Evolutionary conservation across 92 coral and sea anemone species (phyloP), one percentile per base, ranked within the genome.

Genomic region (Phenganax subtilis): DNA sequence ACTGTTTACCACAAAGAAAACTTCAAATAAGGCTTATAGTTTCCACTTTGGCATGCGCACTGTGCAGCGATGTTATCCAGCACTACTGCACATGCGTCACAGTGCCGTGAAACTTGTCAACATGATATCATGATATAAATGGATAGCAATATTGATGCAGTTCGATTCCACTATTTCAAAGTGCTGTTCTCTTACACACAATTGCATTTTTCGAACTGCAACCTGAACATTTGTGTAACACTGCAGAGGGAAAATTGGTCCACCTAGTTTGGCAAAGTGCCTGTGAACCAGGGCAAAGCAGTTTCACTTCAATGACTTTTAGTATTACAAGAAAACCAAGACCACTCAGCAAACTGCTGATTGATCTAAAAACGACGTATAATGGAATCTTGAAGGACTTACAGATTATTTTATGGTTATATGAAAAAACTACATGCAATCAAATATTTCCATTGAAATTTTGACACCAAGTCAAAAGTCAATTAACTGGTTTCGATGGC

Each of bases 81-180:
- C 54, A 25, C 37, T 20, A 68, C 73, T 12, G 73, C 73, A 68
- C 73, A 29, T 68, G 53, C 73, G 54, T 30, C 47, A 17, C 70
- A 64, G 70, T 30, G 9, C 6, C 28, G 67, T 28, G 70, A 12
- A 0, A 30, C 70, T 64, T 30, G 27, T 7, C 3, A 30, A 20
- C 70, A 8, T 10, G 10, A 59, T 59, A 6, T 59, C 20, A 28
- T 20, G 27, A 37, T n/a, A 20, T 11, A 12, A 25, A 44, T 4
- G 31, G 54, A 51, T 28, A 12, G 47, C 73, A 68, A 68, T 6
- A n/a, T 30, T 30, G 53, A 64, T 37, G 14, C 70, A 28, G 73
- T 14, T 68, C 7, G 53, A 37, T 68, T 37, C 30, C 11, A 68
- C 73, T 29, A 6, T 28, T 53, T 25, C 12, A 66, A 25, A 27